phyloP scores from a whole-genome alignment of 92 coral and sea anemone genomes.

The Zoanthus solanderi region DNA sequence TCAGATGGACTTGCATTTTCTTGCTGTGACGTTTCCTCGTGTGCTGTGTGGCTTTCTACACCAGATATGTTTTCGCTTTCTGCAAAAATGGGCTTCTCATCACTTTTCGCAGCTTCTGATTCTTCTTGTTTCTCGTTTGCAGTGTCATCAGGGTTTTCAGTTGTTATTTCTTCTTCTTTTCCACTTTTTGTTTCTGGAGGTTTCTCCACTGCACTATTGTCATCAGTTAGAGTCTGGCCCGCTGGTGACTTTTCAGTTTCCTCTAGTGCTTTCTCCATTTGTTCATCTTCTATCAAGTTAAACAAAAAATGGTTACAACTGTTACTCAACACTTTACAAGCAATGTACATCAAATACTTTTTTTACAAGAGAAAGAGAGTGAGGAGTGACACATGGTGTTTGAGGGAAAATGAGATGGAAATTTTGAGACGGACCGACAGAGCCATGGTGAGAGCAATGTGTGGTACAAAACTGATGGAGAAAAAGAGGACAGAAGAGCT shows the following conservation, averaged over 20 bases:
- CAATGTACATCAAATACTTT: too few relatives aligned
- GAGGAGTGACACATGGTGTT: too few relatives aligned
- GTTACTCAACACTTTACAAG: too few relatives aligned
- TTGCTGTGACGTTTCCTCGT: not conserved
- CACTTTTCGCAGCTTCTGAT: not conserved
- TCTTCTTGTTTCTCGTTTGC: conserved; percentile 7
- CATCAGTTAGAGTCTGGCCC: not conserved
- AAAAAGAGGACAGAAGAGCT: too few relatives aligned
- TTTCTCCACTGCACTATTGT: not conserved
- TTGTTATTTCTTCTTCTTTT: not conserved
- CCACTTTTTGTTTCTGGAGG: not conserved
- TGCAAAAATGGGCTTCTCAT: not conserved
- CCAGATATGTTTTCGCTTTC: conserved; percentile 33
- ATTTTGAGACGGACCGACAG: too few relatives aligned
- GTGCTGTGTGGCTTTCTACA: not conserved
- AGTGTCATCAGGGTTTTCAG: not conserved
- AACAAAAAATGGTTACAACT: not conserved
- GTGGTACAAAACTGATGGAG: too few relatives aligned
- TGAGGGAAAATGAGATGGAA: too few relatives aligned
- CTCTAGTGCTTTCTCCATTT: conserved; percentile 28
- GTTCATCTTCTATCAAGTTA: not conserved
- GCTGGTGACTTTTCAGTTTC: conserved; percentile 5
- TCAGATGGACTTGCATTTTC: not conserved
- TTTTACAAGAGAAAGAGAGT: too few relatives aligned
- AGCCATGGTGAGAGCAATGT: too few relatives aligned